Evolutionary conservation across 2,113 vertebrate species (phyloP).

Genomic region (Oplegnathus fasciatus): DNA sequence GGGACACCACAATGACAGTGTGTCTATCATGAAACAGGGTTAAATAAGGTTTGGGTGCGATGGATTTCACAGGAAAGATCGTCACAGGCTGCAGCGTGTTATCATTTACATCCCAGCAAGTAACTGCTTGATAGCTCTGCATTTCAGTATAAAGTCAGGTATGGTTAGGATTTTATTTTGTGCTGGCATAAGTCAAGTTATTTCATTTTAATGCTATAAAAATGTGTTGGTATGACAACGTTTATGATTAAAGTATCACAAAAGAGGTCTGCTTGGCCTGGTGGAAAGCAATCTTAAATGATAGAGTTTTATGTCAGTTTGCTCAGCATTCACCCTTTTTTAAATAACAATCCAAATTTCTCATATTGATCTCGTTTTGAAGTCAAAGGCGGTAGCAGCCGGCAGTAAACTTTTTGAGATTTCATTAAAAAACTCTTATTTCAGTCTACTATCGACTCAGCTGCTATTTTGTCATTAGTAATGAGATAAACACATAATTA

Average conservation of each 20-base stretch:
- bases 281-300: not conserved
- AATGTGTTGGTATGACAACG: not conserved
- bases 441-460: not conserved
- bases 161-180: not conserved
- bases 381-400: not conserved
- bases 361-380: slow-evolving; percentile 9
- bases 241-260: not conserved
- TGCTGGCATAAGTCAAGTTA: not conserved
- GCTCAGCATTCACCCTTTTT: not conserved
- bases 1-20: slow-evolving; percentile 41
- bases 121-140: not conserved
- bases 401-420: not conserved
- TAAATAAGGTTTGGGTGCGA: slow-evolving; percentile 47
- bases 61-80: slow-evolving; percentile 38
- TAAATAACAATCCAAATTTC: not conserved
- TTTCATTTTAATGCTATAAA: not conserved
- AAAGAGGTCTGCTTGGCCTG: not conserved
- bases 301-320: not conserved
- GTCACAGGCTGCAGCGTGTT: slow-evolving; percentile 6
- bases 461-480: not conserved
- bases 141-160: not conserved
- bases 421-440: slow-evolving; percentile 2
- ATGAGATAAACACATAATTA: not conserved
- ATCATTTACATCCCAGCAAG: not conserved
- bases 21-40: slow-evolving; percentile 34